These are phyloP conservation scores for Spea bombifrons DNA, from an alignment of 2,113 vertebrate genomes.

Conservation along the genomic window DNA sequence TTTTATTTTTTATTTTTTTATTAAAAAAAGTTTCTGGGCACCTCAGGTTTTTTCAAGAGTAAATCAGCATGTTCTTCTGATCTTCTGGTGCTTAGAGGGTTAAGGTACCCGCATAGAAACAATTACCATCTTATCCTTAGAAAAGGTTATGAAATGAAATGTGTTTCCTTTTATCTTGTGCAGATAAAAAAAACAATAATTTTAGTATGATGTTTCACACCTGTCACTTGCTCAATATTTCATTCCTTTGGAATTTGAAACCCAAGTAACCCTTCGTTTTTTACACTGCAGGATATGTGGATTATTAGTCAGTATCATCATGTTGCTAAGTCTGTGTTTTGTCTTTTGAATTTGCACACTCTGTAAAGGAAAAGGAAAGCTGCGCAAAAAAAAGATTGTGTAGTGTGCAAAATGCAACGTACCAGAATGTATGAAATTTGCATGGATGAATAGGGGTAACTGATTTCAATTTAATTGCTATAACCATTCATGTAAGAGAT, in stretches of 20 bases:
- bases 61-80: too few relatives aligned
- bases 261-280: slow-evolving; percentile 12
- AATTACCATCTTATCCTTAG: not conserved
- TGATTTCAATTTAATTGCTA: too few relatives aligned
- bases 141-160: slow-evolving; percentile 27
- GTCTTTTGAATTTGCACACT: not conserved
- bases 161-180: slow-evolving; percentile 50
- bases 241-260: slow-evolving; percentile 49
- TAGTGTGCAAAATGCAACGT: not conserved
- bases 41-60: too few relatives aligned
- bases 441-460: not conserved
- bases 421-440: not conserved
- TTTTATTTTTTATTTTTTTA: too few relatives aligned
- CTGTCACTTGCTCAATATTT: slow-evolving; percentile 49
- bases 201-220: slow-evolving; percentile 50
- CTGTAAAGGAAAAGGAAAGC: not conserved
- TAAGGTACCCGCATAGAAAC: not conserved
- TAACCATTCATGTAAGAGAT: not conserved
- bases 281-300: slow-evolving; percentile 34
- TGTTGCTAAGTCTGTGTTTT: slow-evolving; percentile 9
- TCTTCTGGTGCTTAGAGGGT: not conserved
- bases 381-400: not conserved
- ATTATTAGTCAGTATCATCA: slow-evolving; percentile 29
- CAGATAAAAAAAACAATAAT: slow-evolving; percentile 43
- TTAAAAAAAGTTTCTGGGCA: too few relatives aligned